These are phyloP conservation scores for Diorhabda sublineata DNA, from an alignment of 1,140 invertebrate genomes.

Conservation along the genomic window DNA sequence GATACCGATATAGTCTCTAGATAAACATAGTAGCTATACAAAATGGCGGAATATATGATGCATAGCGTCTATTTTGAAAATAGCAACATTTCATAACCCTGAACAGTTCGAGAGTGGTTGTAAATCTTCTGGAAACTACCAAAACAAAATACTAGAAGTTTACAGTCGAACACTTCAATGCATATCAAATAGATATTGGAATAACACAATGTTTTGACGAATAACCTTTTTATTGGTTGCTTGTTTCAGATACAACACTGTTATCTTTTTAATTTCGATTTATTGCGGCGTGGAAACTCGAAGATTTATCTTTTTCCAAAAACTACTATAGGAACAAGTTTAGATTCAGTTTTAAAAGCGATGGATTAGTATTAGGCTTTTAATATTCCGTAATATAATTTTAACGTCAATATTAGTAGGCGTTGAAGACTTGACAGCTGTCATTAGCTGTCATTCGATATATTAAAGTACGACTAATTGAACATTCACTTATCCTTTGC, in stretches of 20 bases:
- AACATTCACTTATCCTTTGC: no score
- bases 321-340: no score
- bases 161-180: slow-evolving; percentile 15
- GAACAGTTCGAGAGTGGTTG: neutral
- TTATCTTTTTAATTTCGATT: slow-evolving; percentile 1
- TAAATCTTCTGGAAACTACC: slow-evolving; percentile 11
- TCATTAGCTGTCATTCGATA: no score
- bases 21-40: neutral
- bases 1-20: no score
- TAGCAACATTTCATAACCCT: slow-evolving; percentile 9
- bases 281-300: neutral
- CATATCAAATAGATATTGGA: slow-evolving; percentile 16
- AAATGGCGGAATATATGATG: neutral
- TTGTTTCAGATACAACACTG: neutral
- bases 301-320: no score
- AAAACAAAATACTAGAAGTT: slow-evolving; percentile 13
- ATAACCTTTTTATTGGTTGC: neutral
- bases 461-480: no score
- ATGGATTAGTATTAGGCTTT: no score
- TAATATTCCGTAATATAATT: no score
- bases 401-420: no score
- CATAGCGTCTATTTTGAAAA: neutral
- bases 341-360: no score
- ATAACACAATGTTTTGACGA: neutral
- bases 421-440: no score